Base-by-base conservation (phyloP, 2,888 invertebrate species). In the Idaea biselata region DNA sequence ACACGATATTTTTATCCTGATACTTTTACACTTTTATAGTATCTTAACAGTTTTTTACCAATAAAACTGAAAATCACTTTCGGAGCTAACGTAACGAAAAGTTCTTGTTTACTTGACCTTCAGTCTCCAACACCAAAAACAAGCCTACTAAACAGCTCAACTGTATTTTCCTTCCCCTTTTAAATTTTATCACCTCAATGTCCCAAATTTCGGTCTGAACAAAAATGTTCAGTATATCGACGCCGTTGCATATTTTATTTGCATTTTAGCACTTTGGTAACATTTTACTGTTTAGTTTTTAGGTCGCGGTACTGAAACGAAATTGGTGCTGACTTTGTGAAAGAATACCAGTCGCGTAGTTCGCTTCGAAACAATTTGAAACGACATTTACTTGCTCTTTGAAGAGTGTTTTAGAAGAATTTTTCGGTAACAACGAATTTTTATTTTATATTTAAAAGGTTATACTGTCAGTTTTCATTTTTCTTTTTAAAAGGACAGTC, bases 221-320 rank as follows among this genome's bases (percentile, higher is more conserved):
- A 14, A 44, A 44, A 44, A 56, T 58, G 60, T 58, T 64, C 56
- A 55, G 58, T 61, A 63, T 72, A 71, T 74, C 68, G 73, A 69
- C 68, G 60, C 63, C 62, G 62, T 55, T 60, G 63, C 62, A 69
- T 68, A 67, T 66, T 67, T 67, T 68, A 70, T 71, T 69, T 73
- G 65, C 61, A 70, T 71, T 73, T 69, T 60, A 64, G 66, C 64
- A 63, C 62, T 62, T 60, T 63, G 31, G 58, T 58, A 58, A 53
- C 56, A 14, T 18, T 16, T 31, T 17, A 18, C 55, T 59, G 59
- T 58, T 59, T 58, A 31, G 63, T 65, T 68, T 66, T 58, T 58
- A 59, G 63, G 58, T 62, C 63, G 56, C 16, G 55, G 44, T 44
- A 44, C 44, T 44, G 44, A 3, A 44, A 44, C 44, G 44, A 44